Base-by-base conservation (phyloP, 1,140 invertebrate species). In the Drosophila neocordata region DNA sequence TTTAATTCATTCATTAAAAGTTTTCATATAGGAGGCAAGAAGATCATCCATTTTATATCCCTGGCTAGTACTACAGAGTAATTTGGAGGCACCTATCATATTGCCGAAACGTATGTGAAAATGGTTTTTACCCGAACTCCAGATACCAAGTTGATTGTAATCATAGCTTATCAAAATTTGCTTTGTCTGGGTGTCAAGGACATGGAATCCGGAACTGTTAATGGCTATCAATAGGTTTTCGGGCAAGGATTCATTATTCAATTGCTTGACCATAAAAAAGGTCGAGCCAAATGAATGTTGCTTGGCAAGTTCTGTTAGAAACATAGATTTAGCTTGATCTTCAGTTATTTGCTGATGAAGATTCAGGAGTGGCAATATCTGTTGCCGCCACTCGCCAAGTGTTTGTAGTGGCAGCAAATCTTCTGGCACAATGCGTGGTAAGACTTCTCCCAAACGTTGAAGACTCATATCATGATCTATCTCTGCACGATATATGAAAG, bases 31-130 rank as follows among this genome's bases (percentile, higher is more conserved):
- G 0, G 97, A 98, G 1, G 97, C 96, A 76, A 99, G 94, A n/a
- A 99, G 93, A 92, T 99, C 97, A 92, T 99, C 97, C 96, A 99
- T 98, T 93, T 98, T 99, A 92, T 99, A 98, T 31, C 97, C 97
- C 83, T 98, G 93, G 1, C 95, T 96, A 11, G 98, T 99, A 93
- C 98, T 97, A 91, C 97, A 98, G 0, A 99, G 93, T 24, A 99
- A 93, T 92, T 98, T 98, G 11, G 95, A 96, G 56, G 96, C 96
- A 55, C 95, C 93, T 66, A 97, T 95, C 79, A 97, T 94, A 89
- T 97, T 97, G 7, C 97, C 96, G 76, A 98, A 96, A 0, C 97
- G 97, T 94, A 99, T 96, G 88, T 98, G 97, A 93, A 99, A 99
- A 89, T 97, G 99, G 0, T 96, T 98, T 90, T 98, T 95, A 1